phyloP scores from a whole-genome alignment of 23 tunicate species.

The Halocynthia roretzi region DNA sequence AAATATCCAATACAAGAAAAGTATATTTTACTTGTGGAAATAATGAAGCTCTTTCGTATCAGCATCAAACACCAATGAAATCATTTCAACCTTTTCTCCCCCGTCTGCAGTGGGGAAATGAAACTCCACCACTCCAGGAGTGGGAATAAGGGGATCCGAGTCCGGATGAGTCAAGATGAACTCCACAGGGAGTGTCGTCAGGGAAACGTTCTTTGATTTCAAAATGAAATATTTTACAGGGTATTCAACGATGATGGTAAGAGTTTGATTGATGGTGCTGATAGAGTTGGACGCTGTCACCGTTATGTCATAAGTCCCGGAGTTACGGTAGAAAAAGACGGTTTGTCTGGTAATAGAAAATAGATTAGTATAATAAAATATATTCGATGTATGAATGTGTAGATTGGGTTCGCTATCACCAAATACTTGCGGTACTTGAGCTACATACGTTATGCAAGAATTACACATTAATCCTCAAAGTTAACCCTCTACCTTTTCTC shows the following conservation, averaged over 20 bases:
- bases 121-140: conserved; percentile 21
- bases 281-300: conserved; percentile 15
- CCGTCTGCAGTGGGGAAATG: neutral
- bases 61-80: neutral
- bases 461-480: too few relatives aligned
- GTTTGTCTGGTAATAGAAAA: too few relatives aligned
- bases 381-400: too few relatives aligned
- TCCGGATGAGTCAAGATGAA: neutral
- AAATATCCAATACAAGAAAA: neutral
- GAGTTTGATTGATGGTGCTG: neutral
- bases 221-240: neutral
- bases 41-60: neutral
- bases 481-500: too few relatives aligned
- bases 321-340: too few relatives aligned
- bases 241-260: conserved; percentile 7
- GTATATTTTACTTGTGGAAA: conserved; percentile 9
- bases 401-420: too few relatives aligned
- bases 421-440: too few relatives aligned
- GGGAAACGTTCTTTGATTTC: neutral
- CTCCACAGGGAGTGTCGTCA: conserved; percentile 7
- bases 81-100: neutral
- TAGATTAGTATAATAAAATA: too few relatives aligned
- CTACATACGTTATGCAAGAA: too few relatives aligned
- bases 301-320: conserved; percentile 10
- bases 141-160: conserved; percentile 4